Base-by-base conservation (phyloP, 2,888 invertebrate genomes). In the Trisateles emortualis region DNA sequence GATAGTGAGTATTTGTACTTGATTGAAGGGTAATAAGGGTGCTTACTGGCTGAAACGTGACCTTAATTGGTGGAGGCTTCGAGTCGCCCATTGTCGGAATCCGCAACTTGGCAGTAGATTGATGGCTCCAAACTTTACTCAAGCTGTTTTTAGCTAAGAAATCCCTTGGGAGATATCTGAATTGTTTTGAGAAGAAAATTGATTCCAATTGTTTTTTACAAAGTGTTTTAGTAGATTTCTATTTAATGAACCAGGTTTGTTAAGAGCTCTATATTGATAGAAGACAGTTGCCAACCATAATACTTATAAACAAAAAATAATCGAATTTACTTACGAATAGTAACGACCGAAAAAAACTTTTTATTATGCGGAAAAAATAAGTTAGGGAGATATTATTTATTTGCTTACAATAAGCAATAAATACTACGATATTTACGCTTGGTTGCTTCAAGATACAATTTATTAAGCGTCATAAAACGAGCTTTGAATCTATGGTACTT, bases 401-500 rank as follows among this genome's bases (percentile, higher is more conserved):
- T 68, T 64, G 58, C 56, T 51, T 62, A 53, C 53, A 56, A 52
- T 42, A 48, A 59, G 49, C 52, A 58, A 71, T 73, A 71, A 71
- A 73, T 70, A 73, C 39, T 29, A 36, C 51, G 48, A 61, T 69
- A 66, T 59, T 48, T 39, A n/a, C 60, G 59, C 46, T 63, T 35
- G 53, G 63, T 57, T 63, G 69, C 54, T 59, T 57, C 56, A 53
- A 52, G 59, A 64, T 58, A 68, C 65, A 56, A 72, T 74, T 68
- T 66, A 73, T 75, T 68, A 68, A 64, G 52, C 55, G 52, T 42
- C 64, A 64, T 56, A 54, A 71, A 63, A 56, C 35, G 56, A 54
- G 56, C 47, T 56, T 38, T 56, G 56, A 63, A 64, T 70, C 65
- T 75, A 62, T 55, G 57, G 55, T 67, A 71, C 59, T 77, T 75